phyloP scores from a whole-genome alignment of 2,797 vertebrate species.

The Clangula hyemalis region DNA sequence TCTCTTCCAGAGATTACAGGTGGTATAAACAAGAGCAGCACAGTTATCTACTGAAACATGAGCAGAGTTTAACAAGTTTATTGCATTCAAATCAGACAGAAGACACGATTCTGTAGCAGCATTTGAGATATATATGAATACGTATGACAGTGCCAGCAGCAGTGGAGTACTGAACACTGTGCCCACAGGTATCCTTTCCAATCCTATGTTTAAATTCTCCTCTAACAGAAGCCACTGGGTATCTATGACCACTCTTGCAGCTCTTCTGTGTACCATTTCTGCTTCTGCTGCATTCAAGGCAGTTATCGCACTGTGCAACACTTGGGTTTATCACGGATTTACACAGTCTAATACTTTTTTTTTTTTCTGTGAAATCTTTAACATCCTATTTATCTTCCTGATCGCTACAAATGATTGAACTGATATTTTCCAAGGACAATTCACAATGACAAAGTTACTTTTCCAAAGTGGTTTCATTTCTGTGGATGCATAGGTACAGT shows the following conservation, averaged over 20 bases:
- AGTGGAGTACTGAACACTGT: fast-evolving
- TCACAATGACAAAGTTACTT: background rate
- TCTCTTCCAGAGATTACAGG: background rate
- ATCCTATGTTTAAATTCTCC: background rate
- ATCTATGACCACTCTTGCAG: background rate
- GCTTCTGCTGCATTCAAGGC: background rate
- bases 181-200: background rate
- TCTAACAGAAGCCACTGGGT: background rate
- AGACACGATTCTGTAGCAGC: background rate
- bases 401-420: background rate
- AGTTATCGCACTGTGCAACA: background rate
- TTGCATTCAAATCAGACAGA: background rate
- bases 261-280: background rate
- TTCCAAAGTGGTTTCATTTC: background rate
- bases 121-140: background rate
- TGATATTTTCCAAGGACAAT: background rate
- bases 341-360: background rate
- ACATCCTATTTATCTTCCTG: background rate
- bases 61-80: background rate
- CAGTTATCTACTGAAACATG: background rate
- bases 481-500: fast-evolving
- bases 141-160: background rate
- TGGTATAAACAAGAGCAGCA: background rate
- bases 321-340: background rate
- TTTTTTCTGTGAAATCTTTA: background rate